Evolutionary conservation across 2,797 vertebrate genomes (phyloP), one percentile per base, ranked within the genome.

Genomic region (Clarias pachynema): DNA sequence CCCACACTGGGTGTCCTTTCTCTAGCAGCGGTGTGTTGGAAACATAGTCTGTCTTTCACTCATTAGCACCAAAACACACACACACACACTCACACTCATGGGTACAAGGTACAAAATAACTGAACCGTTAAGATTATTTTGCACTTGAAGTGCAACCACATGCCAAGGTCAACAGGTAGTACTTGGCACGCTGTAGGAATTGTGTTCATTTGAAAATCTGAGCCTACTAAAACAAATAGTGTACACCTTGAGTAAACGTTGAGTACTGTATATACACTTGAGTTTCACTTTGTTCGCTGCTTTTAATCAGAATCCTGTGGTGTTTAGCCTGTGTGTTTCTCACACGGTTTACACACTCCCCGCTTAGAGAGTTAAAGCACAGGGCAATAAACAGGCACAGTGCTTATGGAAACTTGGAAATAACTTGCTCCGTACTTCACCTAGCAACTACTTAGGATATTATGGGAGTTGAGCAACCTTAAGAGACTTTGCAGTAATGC

Each of bases 381-480:
- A 70, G 74, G 29, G 65, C 20, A 15, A 8, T 80, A 31, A 73
- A 68, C 26, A 83, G 65, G 22, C 49, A 60, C 53, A 15, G 80
- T 53, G 49, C 63, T 59, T 34, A 31, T 26, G 59, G 57, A 70
- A 77, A 82, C 60, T 31, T 82, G 56, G 57, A 82, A 59, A 77
- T 66, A 65, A 66, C 82, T 82, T 77, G 62, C 34, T 53, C 70
- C 24, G 31, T 73, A 68, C 53, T 31, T 86, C 63, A 62, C 84
- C 56, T 77, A 82, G 84, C 70, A 82, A 68, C 79, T 72, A 57
- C 60, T 81, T 37, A 53, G 40, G 56, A 15, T 79, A 79, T 72
- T 80, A 56, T 40, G 60, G 79, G 31, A 66, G 37, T 75, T 74
- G 24, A 57, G 57, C 29, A 85, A 14, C 20, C 68, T 81, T 85